Conservation (phyloP, 2,888 invertebrate genomes). For the Sesamia inferens region DNA sequence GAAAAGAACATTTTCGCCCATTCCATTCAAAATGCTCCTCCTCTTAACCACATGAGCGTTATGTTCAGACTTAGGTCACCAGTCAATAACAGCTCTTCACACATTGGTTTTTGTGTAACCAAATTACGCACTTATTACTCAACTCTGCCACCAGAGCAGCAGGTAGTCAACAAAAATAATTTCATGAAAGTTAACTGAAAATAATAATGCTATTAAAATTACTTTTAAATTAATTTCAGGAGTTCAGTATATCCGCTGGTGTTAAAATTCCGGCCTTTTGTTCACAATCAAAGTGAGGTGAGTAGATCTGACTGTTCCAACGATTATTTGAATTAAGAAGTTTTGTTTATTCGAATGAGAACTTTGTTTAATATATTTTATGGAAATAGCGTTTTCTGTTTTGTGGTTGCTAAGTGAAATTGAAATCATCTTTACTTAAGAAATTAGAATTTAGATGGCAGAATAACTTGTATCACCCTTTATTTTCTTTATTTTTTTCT, state of each 20-base stretch:
- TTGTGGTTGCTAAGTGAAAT: slow-evolving; percentile 37
- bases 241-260: slow-evolving; percentile 55
- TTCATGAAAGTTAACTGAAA: slow-evolving; percentile 54
- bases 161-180: slow-evolving; percentile 59
- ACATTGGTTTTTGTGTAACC: slow-evolving; percentile 39
- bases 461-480: neutral
- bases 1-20: neutral
- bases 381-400: slow-evolving; percentile 13
- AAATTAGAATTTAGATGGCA: neutral
- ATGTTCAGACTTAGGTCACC: slow-evolving; percentile 15
- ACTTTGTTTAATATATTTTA: slow-evolving; percentile 13
- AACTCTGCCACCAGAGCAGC: slow-evolving; percentile 48
- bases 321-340: slow-evolving; percentile 31
- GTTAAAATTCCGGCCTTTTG: slow-evolving; percentile 51
- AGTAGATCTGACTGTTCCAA: slow-evolving; percentile 36
- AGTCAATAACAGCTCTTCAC: slow-evolving; percentile 37
- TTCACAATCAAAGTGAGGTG: slow-evolving; percentile 31
- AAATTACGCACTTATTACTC: slow-evolving; percentile 33
- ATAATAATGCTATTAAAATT: slow-evolving; percentile 69
- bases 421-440: neutral
- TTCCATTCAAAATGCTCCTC: slow-evolving; percentile 5
- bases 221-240: slow-evolving; percentile 73
- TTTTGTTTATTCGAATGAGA: slow-evolving; percentile 35
- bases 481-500: neutral
- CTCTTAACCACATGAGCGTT: neutral